Base-by-base conservation (phyloP, 2,113 vertebrate genomes). In the Balaeniceps rex region DNA sequence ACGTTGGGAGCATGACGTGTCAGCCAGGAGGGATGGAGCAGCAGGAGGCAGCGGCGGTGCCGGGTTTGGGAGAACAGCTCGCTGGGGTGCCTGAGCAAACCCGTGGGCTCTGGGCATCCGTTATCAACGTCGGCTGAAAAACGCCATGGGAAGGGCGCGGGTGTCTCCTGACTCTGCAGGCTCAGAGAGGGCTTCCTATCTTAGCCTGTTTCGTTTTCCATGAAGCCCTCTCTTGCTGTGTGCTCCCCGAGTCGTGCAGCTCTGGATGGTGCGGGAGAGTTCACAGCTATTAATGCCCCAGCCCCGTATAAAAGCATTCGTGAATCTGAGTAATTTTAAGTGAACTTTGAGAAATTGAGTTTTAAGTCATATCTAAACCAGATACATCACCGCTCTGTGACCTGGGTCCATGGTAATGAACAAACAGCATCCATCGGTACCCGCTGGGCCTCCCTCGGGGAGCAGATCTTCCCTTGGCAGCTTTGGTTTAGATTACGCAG, bases 131-230 rank as follows among this genome's bases (percentile, higher is more conserved):
- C 40, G 63, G 38, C 38, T 57, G 55, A 55, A 54, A 72, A 77
- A 57, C 5, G 10, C 54, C 1, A 0, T 4, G 24, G 55, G 60
- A 69, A 63, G 42, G n/a, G 38, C 83, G 0, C 0, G 0, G 13
- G 14, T 18, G 4, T 15, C 26, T 64, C n/a, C 26, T 18, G 57
- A 28, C 17, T 11, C 23, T 58, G 42, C 49, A 63, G 60, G 2
- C 36, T 19, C 21, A 16, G 28, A 28, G 23, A 31, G 52, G 29
- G 19, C 4, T 16, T 66, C 55, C 70, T 22, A 21, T 14, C 40
- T 4, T 2, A n/a, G 47, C 33, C 79, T 17, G 36, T 5, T 61
- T 23, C 2, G 2, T 60, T 60, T 12, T 7, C 26, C 4, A 0
- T 6, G 40, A 60, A 61, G 19, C 4, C 28, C 26, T 84, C 58